These are phyloP conservation scores for Drosophila ohnishii DNA, from an alignment of 1,140 invertebrate species.

Conservation along the genomic window DNA sequence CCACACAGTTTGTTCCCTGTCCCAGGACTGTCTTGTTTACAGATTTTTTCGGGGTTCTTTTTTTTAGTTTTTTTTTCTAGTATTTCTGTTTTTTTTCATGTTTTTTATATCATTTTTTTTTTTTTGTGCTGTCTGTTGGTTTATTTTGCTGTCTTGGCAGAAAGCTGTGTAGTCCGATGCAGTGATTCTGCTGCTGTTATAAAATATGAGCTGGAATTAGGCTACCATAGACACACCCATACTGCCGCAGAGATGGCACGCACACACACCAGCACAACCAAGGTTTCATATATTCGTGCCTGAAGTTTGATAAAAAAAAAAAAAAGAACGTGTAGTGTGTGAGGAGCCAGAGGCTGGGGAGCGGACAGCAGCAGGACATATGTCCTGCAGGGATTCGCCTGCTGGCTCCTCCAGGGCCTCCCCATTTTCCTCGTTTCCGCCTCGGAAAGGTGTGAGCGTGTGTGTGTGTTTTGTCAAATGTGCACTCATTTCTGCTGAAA, in stretches of 20 bases:
- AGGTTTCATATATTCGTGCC: constrained; percentile 67
- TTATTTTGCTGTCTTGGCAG: constrained; percentile 48
- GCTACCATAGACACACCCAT: constrained; percentile 50
- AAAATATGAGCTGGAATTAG: constrained; percentile 77
- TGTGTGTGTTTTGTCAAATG: constrained; percentile 76
- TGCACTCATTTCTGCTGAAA: constrained; percentile 79
- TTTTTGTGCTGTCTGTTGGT: constrained; percentile 17
- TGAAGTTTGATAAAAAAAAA: constrained; percentile 38
- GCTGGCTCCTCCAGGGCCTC: constrained; percentile 32
- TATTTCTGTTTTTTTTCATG: neutral
- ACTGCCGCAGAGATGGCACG: constrained; percentile 14
- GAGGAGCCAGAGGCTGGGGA: constrained; percentile 8
- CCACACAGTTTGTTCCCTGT: constrained; percentile 44
- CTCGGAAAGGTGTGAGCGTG: constrained; percentile 49
- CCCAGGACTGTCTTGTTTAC: constrained; percentile 51
- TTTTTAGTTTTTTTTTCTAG: neutral
- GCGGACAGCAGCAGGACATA: constrained; percentile 46
- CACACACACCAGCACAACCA: constrained; percentile 34
- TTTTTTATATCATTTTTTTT: neutral
- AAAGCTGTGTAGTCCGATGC: constrained; percentile 62
- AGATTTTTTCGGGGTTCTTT: constrained; percentile 14
- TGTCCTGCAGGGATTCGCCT: constrained; percentile 58
- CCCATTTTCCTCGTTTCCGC: constrained; percentile 20
- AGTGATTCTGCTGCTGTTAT: constrained; percentile 78
- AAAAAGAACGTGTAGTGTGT: constrained; percentile 46